Evolutionary conservation across 2,113 vertebrate species (phyloP), one percentile per base, ranked within the genome.

Genomic region (Orycteropus afer): DNA sequence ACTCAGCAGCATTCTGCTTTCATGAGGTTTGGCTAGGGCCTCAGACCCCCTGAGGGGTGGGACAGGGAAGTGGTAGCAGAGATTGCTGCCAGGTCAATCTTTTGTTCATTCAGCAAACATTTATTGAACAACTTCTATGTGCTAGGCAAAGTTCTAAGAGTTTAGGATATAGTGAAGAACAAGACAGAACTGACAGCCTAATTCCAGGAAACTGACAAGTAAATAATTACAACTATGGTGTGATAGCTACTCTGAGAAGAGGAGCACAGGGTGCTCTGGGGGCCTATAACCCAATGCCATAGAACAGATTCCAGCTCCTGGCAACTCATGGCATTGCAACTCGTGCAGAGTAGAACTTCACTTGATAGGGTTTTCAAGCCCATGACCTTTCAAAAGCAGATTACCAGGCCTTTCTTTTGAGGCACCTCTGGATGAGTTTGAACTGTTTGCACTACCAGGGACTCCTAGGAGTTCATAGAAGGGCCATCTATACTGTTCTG

Each of bases 91-190:
- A 91, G 32, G 20, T 40, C 22, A 14, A 71, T 51, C 69, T 86
- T 65, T 63, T 87, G 49, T 86, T 93, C 47, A 53, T 53, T 94
- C 69, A 32, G 83, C 89, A 92, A 63, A 90, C 40, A 47, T 65
- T 84, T 80, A 84, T 51, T 88, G 55, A 89, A 82, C 51, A 90
- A 81, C 32, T n/a, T n/a, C n/a, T n/a, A n/a, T n/a, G n/a, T n/a
- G n/a, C n/a, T n/a, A n/a, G n/a, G n/a, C n/a, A n/a, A 77, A 76
- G 74, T 79, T 45, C 71, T 94, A 83, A 79, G 61, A 91, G 15
- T 34, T 79, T 65, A 53, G 47, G 34, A 45, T 37, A 73, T 1
- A 83, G 65, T 63, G 55, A 25, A 51, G 32, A 88, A 51, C 47
- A 61, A 79, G 34, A 86, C 73, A 87, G 86, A 86, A 61, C n/a